phyloP scores from a whole-genome alignment of 1,140 invertebrate genomes.

The Cephus cinctus region DNA sequence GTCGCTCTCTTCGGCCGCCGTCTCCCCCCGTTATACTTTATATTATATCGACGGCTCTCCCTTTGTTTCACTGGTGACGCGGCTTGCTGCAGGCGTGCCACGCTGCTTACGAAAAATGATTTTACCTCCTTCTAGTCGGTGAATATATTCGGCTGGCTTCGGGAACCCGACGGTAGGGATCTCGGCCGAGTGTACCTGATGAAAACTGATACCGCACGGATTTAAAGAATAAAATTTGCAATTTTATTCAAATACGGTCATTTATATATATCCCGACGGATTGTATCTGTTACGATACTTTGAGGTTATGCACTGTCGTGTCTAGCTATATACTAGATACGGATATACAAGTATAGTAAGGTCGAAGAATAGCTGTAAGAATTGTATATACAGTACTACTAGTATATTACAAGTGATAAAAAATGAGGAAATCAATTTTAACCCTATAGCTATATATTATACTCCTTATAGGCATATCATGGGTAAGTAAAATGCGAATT shows the following conservation, averaged over 20 bases:
- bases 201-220: constrained; percentile 1
- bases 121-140: neutral
- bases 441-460: too few relatives aligned
- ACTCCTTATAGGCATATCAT: too few relatives aligned
- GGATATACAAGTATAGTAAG: too few relatives aligned
- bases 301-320: too few relatives aligned
- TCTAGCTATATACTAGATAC: too few relatives aligned
- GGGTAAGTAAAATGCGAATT: too few relatives aligned
- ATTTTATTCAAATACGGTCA: constrained; percentile 1
- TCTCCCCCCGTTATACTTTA: constrained; percentile 1
- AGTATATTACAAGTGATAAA: too few relatives aligned
- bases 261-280: constrained; percentile 1
- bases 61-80: constrained; percentile 9
- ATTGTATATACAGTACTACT: too few relatives aligned
- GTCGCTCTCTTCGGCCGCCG: constrained; percentile 4
- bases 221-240: constrained; percentile 1
- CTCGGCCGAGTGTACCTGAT: constrained; percentile 1
- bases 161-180: neutral
- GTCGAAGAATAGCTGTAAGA: too few relatives aligned
- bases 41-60: constrained; percentile 4
- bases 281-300: too few relatives aligned
- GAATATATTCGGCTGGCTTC: neutral
- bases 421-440: too few relatives aligned
- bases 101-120: neutral
- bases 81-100: constrained; percentile 8